Percentiles rank a stretch among this genome's conserved stretches.
Conservation (phyloP, 30 jellyfish, hydroid and myxozoan species). For the Catostylus mosaicus region DNA sequence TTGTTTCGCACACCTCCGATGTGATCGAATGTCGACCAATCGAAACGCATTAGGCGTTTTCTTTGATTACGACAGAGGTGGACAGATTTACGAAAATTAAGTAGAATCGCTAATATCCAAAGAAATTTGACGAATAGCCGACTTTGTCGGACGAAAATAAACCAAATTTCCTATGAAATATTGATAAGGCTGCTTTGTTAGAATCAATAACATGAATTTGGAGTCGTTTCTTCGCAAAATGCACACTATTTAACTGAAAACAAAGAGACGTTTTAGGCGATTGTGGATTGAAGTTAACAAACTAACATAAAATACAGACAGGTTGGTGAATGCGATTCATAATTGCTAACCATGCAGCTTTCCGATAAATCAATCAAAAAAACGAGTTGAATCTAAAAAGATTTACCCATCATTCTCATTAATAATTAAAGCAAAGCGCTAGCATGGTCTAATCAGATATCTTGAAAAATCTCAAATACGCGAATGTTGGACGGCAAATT, state of each 20-base stretch:
- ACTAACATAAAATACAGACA: background rate
- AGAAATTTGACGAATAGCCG: slow-evolving; percentile 12
- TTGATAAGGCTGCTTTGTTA: background rate
- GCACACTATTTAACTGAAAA: background rate
- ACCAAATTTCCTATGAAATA: slow-evolving; percentile 7
- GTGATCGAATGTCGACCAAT: background rate
- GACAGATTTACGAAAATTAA: background rate
- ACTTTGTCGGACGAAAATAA: background rate
- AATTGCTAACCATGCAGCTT: background rate
- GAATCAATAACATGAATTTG: slow-evolving; percentile 2
- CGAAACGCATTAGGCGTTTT: background rate
- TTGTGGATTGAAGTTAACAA: background rate
- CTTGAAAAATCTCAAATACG: background rate
- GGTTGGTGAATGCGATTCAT: background rate
- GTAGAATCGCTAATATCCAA: slow-evolving; percentile 7
- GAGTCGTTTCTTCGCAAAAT: slow-evolving; percentile 1
- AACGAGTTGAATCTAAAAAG: background rate
- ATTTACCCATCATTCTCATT: slow-evolving; percentile 4
- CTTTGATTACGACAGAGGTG: slow-evolving; percentile 4
- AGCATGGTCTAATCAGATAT: background rate
- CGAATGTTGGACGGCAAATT: background rate
- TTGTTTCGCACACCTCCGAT: too few relatives aligned
- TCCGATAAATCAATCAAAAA: slow-evolving; percentile 1
- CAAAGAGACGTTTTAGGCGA: slow-evolving; percentile 7
- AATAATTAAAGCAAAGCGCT: background rate